These are phyloP conservation scores for Eulacestoma nigropectus DNA, from an alignment of 2,113 vertebrate species.

Conservation along the genomic window DNA sequence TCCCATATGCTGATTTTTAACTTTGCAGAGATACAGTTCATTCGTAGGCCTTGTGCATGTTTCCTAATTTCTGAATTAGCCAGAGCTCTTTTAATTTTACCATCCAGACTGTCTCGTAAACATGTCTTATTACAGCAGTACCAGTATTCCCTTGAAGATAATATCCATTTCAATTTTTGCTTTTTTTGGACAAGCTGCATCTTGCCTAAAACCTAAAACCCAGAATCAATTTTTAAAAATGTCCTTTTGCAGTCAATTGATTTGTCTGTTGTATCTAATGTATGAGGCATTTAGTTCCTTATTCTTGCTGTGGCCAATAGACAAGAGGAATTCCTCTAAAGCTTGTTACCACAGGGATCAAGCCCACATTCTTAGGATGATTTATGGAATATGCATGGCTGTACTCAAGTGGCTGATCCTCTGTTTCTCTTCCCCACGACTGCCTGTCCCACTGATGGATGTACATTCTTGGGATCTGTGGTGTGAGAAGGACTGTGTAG, in stretches of 20 bases:
- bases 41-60: not conserved
- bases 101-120: not conserved
- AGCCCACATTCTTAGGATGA: not conserved
- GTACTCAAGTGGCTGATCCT: not conserved
- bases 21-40: not conserved
- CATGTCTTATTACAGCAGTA: not conserved
- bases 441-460: not conserved
- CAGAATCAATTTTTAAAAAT: not conserved
- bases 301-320: not conserved
- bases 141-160: not conserved
- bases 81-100: not conserved
- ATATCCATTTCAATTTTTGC: not conserved
- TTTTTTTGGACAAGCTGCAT: not conserved
- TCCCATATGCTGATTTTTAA: not conserved
- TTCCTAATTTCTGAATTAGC: not conserved
- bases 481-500: not conserved
- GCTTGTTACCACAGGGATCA: not conserved
- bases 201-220: not conserved
- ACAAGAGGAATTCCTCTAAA: not conserved
- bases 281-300: not conserved
- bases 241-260: not conserved
- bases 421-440: not conserved
- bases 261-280: not conserved
- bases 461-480: not conserved
- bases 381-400: not conserved